Base-by-base conservation (phyloP, 35 echinoderm and acorn worm genomes). In the Strongylocentrotus purpuratus region DNA sequence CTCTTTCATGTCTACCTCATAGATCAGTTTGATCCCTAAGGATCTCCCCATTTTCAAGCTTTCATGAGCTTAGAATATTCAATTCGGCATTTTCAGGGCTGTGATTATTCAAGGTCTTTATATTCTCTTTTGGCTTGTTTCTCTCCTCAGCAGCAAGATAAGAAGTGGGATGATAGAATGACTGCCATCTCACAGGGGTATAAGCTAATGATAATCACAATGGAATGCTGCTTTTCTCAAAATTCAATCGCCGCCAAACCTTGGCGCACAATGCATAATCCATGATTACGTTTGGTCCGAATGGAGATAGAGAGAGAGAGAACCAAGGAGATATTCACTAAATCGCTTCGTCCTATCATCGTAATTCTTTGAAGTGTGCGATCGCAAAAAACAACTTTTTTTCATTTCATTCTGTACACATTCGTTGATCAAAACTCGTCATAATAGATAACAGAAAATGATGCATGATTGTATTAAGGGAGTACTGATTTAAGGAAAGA, bases 231-330 rank as follows among this genome's bases (percentile, higher is more conserved):
- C 65, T 78, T 78, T 28, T 28, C 61, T 28, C 22, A 4, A 78
- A 78, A 78, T 78, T 78, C 65, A 78, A n/a, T 78, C 22, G 28
- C 65, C 7, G 65, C 65, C 65, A 18, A 55, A 78, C 65, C 50
- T 78, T 78, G 28, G 65, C 28, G 50, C 50, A 55, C 28, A n/a
- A n/a, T 78, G 65, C 65, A 22, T 78, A 78, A 78, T 78, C 65
- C 65, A 78, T 78, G 65, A 78, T 78, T 78, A 78, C 65, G 65
- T 78, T 78, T 78, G 65, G 65, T 78, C 4, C 33, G n/a, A 11
- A 86, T 9, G 18, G 85, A 86, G 85, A 88, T 17, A 9, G 87
- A 88, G 87, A 88, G 87, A 88, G 87, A 88, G 87, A 13, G 87
- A 89, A 46, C 32, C 33, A 89, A 46, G 20, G 87, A 89, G 8